Base-by-base conservation (phyloP, 2,888 invertebrate species). In the Acronicta alni region DNA sequence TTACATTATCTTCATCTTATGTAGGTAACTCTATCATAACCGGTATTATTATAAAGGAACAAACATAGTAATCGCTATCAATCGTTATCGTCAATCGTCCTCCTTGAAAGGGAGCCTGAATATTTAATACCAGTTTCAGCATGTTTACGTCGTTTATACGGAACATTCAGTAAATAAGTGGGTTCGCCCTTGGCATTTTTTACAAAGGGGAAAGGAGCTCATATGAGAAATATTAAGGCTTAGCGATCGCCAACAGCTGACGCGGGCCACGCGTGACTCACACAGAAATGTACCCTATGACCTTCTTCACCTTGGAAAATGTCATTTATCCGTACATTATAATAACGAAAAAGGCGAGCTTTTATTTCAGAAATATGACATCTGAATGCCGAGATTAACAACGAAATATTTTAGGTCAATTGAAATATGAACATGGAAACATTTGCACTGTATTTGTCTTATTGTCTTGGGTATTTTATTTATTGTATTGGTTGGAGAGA, bases 141-240 rank as follows among this genome's bases (percentile, higher is more conserved):
- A 61, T 72, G 67, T 75, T 76, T 76, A 63, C 64, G 59, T 68
- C 65, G 62, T 61, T 70, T 75, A 64, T 75, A 80, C 77, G 75
- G 79, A 81, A 81, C 73, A 65, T 76, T 76, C 41, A 57, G 61
- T 66, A 77, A 71, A 74, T 60, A 72, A 64, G 51, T 54, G 38
- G 55, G 59, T 73, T 78, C 77, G 62, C 58, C 65, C 77, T 82
- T 85, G 78, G 73, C 81, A 79, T 78, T 85, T 74, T 85, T 86
- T 79, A 79, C 68, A 71, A 65, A 64, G 74, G 77, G 72, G 68
- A 77, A 81, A 79, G 80, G 82, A 84, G 81, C 83, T 88, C 85
- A 86, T 87, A 87, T 84, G 86, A 89, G 87, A 89, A 90, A 90
- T 90, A 90, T 90, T 85, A 89, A 89, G 89, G 88, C 84, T 87